These are phyloP conservation scores for Rhinogobio ventralis DNA, from an alignment of 2,797 vertebrate species.

Conservation along the genomic window DNA sequence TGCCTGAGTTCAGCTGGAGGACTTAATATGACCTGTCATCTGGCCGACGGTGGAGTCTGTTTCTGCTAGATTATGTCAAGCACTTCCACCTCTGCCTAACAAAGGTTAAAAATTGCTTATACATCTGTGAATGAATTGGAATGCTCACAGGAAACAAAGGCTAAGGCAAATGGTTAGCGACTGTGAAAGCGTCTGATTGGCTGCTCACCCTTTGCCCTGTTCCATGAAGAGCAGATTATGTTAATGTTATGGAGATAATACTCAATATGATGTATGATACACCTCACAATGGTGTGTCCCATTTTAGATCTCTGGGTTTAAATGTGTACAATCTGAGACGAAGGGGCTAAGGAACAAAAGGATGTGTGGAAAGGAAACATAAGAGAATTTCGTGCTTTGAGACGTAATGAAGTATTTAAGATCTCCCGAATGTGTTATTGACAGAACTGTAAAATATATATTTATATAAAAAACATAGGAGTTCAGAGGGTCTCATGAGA, in stretches of 20 bases:
- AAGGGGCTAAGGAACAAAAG: slow-evolving; percentile 38
- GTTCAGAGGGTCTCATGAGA: slow-evolving; percentile 73
- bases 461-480: slow-evolving; percentile 67
- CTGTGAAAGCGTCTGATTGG: slow-evolving; percentile 70
- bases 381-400: slow-evolving; percentile 69
- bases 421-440: slow-evolving; percentile 80
- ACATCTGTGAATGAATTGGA: slow-evolving; percentile 84
- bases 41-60: slow-evolving; percentile 75
- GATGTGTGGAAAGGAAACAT: slow-evolving; percentile 43
- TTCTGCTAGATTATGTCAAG: slow-evolving; percentile 81
- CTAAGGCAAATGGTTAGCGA: slow-evolving; percentile 65
- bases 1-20: slow-evolving; percentile 74
- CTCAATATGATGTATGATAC: slow-evolving; percentile 38
- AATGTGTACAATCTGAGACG: slow-evolving; percentile 1
- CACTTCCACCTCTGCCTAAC: slow-evolving; percentile 82
- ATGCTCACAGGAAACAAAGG: slow-evolving; percentile 78
- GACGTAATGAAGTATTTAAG: slow-evolving; percentile 82
- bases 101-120: slow-evolving; percentile 85
- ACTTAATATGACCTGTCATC: slow-evolving; percentile 82
- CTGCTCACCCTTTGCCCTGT: slow-evolving; percentile 38
- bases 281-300: slow-evolving; percentile 15
- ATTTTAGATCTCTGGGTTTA: slow-evolving; percentile 24
- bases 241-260: slow-evolving; percentile 39
- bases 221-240: slow-evolving; percentile 44
- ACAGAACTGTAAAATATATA: slow-evolving; percentile 72